Evolutionary conservation across 2,888 invertebrate genomes (phyloP).

Genomic region (Syrphus vitripennis): DNA sequence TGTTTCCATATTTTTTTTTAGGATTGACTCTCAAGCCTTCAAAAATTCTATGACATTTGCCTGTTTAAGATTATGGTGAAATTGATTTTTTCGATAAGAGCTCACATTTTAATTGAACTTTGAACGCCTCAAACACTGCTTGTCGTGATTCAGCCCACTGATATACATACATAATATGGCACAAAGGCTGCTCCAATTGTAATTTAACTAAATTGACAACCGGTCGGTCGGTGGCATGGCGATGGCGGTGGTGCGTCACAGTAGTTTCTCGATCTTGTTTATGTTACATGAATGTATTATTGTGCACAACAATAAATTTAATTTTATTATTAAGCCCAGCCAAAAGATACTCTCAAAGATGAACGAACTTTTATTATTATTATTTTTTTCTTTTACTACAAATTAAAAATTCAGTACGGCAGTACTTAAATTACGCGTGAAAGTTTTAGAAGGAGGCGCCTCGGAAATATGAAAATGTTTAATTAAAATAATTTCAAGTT

Average conservation of each 20-base stretch:
- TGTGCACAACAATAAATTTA: constrained; percentile 31
- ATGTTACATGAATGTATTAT: constrained; percentile 7
- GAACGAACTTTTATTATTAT: constrained; percentile 30
- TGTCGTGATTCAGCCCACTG: neutral
- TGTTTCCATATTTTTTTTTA: too few relatives aligned
- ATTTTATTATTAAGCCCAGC: constrained; percentile 22
- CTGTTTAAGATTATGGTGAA: too few relatives aligned
- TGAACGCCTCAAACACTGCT: neutral
- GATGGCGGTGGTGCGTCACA: neutral
- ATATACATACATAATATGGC: too few relatives aligned
- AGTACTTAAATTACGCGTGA: constrained; percentile 11
- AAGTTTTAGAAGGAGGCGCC: constrained; percentile 21
- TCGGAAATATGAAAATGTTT: neutral
- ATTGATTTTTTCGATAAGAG: neutral
- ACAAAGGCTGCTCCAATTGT: constrained; percentile 40
- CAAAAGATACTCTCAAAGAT: constrained; percentile 23
- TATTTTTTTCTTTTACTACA: neutral
- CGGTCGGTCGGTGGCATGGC: neutral
- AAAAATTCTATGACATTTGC: too few relatives aligned
- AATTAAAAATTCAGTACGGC: constrained; percentile 5
- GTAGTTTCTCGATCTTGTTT: neutral
- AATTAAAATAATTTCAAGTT: neutral
- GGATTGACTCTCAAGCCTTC: too few relatives aligned
- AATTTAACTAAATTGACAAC: constrained; percentile 47
- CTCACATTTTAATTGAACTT: neutral